These are phyloP conservation scores for Yponomeuta malinellus DNA, from an alignment of 2,888 invertebrate genomes.

Conservation along the genomic window DNA sequence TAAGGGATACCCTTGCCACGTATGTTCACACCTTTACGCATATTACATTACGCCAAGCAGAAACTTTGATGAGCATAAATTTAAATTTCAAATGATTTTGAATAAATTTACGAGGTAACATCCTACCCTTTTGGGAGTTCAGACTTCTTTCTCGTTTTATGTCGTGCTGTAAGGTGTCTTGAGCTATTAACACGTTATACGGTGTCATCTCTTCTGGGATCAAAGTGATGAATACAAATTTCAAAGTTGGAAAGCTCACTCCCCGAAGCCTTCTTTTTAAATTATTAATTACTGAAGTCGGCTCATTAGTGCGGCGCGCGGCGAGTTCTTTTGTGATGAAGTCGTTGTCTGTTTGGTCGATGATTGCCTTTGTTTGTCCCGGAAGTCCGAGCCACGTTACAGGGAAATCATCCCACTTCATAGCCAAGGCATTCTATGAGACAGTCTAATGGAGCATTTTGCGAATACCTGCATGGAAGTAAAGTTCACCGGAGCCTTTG, in stretches of 20 bases:
- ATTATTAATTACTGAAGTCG: conserved; percentile 20
- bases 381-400: neutral
- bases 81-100: conserved; percentile 64
- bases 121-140: conserved; percentile 44
- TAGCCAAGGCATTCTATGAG: neutral
- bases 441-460: neutral
- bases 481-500: conserved; percentile 33
- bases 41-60: conserved; percentile 39
- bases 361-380: neutral
- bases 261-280: neutral
- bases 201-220: neutral
- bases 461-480: neutral
- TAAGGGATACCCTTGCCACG: conserved; percentile 20
- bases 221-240: neutral
- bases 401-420: neutral
- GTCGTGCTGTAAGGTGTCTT: neutral
- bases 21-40: conserved; percentile 23
- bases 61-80: conserved; percentile 65
- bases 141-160: conserved; percentile 32
- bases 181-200: neutral
- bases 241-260: neutral
- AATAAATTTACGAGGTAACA: conserved; percentile 63
- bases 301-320: conserved; percentile 11
- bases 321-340: neutral
- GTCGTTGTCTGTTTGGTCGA: neutral